Evolutionary conservation across 2,888 invertebrate species (phyloP), one percentile per base, ranked within the genome.

Genomic region (Nowickia ferox): DNA sequence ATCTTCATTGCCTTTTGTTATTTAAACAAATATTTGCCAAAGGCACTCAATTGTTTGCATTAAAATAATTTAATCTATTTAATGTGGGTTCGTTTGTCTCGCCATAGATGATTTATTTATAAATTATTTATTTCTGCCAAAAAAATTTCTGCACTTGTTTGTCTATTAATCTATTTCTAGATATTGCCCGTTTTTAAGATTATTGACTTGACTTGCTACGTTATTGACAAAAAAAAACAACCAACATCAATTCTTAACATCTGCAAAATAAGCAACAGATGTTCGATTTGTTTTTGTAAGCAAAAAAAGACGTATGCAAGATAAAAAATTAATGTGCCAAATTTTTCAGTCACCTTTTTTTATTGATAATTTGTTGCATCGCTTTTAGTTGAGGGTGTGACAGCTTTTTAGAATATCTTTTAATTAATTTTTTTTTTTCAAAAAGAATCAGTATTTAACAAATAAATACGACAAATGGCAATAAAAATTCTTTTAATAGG

Each of bases 241-340:
- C 72, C 72, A 46, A 13, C 51, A 53, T 44, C 51, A 48, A 53
- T 51, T 38, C 51, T 51, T 9, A 61, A 81, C 81, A 81, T 81
- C 74, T 81, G 81, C 68, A 68, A 75, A 72, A 68, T 68, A 63
- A 75, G 66, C 74, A 81, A 66, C 81, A 81, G 81, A 81, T 81
- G 81, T 81, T 81, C 57, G 15, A 71, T 71, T 79, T 79, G 63
- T 79, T 69, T 44, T 42, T 40, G n/a, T 10, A 19, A 46, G 40
- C n/a, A 22, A n/a, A 19, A 42, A 22, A n/a, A 19, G 15, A 69
- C 19, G 9, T 8, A 44, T 57, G 10, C 10, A 15, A 30, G 13
- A 66, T 59, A 65, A 65, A 42, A 13, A 55, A 55, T 46, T 6
- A 44, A 55, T 63, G 71, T 63, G 79, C 71, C 79, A 79, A 79